Conservation (phyloP, 2,888 invertebrate genomes). For the Calephelis perditalis region DNA sequence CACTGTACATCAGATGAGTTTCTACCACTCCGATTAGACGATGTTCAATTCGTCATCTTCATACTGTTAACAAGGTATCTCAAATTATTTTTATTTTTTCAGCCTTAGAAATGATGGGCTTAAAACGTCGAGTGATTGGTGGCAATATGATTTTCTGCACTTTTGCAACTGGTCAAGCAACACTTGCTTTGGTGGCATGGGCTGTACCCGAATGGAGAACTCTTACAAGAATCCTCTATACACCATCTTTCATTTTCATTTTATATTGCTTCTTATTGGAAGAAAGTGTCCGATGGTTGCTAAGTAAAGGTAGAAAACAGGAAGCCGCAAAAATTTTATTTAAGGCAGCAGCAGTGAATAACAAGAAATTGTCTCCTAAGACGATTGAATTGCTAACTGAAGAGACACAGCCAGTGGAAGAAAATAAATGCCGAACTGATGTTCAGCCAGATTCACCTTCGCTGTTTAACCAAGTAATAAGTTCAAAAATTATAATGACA, state of each 20-base stretch:
- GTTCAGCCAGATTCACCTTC: conserved; percentile 28
- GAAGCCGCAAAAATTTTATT: conserved; percentile 62
- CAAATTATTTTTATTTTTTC: conserved; percentile 20
- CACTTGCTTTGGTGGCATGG: conserved; percentile 81
- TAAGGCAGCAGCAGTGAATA: conserved; percentile 63
- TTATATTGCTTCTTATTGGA: conserved; percentile 80
- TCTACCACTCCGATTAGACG: no score
- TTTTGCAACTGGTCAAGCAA: conserved; percentile 82
- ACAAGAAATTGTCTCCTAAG: conserved; percentile 54
- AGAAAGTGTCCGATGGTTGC: conserved; percentile 85
- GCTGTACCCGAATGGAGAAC: conserved; percentile 81
- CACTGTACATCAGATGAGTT: no score
- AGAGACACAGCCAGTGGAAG: conserved; percentile 24
- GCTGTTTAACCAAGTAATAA: conserved; percentile 43
- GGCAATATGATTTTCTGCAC: conserved; percentile 81
- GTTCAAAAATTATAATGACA: conserved; percentile 67
- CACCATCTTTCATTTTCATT: conserved; percentile 80
- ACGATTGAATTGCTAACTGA: conserved; percentile 40
- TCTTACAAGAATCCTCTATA: conserved; percentile 79
- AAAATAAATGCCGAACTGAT: conserved; percentile 11
- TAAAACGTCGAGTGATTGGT: conserved; percentile 79
- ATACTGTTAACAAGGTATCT: no score
- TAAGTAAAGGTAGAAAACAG: conserved; percentile 76
- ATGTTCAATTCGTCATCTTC: no score
- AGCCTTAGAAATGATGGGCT: conserved; percentile 47